These are phyloP conservation scores for Ephydatia muelleri DNA, from an alignment of 37 sponge, comb jelly and placozoan species.

Conservation along the genomic window DNA sequence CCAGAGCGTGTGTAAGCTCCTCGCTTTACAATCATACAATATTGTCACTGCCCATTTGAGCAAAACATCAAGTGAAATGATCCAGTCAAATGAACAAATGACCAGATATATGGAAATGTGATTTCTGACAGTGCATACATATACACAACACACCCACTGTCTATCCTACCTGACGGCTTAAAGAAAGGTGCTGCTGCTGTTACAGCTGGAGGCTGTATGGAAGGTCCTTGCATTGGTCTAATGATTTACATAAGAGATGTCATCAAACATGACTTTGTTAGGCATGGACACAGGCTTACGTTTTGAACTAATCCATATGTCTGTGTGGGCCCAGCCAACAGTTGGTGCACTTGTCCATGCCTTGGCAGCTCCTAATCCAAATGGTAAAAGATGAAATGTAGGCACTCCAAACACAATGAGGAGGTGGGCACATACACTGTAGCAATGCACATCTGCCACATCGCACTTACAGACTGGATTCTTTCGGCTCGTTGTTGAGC, in stretches of 20 bases:
- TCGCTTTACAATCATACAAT: no score
- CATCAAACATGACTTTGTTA: no score
- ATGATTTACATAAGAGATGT: no score
- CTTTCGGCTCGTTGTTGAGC: slow-evolving; percentile 70
- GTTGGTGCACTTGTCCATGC: slow-evolving; percentile 21
- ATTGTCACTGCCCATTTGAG: no score
- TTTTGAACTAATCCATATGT: not conserved
- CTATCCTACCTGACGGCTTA: not conserved
- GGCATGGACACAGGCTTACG: not conserved
- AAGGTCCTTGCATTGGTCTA: not conserved
- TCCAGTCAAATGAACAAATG: no score
- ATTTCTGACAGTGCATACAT: no score
- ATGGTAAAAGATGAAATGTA: slow-evolving; percentile 4
- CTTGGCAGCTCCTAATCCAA: slow-evolving; percentile 25
- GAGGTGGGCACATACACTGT: not conserved
- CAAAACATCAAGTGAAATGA: no score
- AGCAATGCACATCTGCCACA: not conserved
- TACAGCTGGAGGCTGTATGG: not conserved
- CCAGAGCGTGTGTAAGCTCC: no score
- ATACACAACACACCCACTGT: no score
- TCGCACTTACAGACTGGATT: slow-evolving; percentile 55
- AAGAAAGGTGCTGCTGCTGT: not conserved
- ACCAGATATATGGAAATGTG: no score
- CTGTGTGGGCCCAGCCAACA: slow-evolving; percentile 13
- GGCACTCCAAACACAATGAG: not conserved